phyloP scores from a whole-genome alignment of 2,888 invertebrate species.

The Hyalella azteca region DNA sequence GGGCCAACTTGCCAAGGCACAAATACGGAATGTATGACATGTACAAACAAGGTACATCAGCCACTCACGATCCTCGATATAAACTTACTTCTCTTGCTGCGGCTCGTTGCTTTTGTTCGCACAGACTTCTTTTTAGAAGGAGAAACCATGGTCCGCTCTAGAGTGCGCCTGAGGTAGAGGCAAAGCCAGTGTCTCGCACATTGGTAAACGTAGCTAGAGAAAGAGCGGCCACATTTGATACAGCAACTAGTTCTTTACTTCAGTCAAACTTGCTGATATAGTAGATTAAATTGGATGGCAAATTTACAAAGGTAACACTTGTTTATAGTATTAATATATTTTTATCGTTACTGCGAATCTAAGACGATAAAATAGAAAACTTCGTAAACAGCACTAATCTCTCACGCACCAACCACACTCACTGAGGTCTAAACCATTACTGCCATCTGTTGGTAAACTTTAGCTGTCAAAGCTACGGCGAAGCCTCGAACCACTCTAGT shows the following conservation, averaged over 20 bases:
- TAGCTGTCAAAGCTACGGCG: neutral
- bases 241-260: neutral
- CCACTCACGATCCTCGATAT: too few species aligned
- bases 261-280: too few species aligned
- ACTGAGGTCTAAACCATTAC: neutral
- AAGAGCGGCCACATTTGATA: constrained; percentile 9
- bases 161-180: constrained; percentile 10
- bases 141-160: constrained; percentile 29
- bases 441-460: constrained; percentile 24
- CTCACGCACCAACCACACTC: neutral
- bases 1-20: too few species aligned
- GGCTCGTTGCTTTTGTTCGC: neutral
- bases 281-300: neutral
- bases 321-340: neutral
- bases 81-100: neutral
- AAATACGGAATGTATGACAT: too few species aligned
- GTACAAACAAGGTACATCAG: too few species aligned
- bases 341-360: neutral
- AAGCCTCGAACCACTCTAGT: too few species aligned
- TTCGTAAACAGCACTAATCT: neutral
- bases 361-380: neutral
- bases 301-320: neutral
- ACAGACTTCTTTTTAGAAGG: constrained; percentile 20
- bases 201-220: neutral
- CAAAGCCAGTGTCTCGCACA: neutral